These are phyloP conservation scores for Ciconia maguari DNA, from an alignment of 2,113 vertebrate genomes.

Conservation along the genomic window DNA sequence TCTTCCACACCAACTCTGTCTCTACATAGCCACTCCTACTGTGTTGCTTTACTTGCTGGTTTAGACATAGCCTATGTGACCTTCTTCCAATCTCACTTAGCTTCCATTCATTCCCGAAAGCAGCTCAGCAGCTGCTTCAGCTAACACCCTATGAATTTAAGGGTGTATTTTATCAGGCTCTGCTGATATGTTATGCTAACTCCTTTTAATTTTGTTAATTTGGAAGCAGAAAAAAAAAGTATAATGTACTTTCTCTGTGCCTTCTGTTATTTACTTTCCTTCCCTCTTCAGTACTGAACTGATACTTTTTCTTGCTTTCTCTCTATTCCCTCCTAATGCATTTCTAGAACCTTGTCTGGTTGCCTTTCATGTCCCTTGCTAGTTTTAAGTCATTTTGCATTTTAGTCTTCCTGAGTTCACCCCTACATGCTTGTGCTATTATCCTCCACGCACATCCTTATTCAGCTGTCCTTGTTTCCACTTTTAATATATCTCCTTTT, in stretches of 20 bases:
- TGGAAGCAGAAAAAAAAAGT: neutral
- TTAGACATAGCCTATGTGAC: neutral
- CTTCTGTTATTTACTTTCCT: neutral
- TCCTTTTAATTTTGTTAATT: neutral
- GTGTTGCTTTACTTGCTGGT: neutral
- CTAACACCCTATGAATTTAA: neutral
- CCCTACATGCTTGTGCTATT: slow-evolving; percentile 1
- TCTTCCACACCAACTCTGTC: neutral
- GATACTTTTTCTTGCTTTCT: neutral
- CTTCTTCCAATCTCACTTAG: neutral
- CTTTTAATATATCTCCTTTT: neutral
- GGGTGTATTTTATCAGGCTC: neutral
- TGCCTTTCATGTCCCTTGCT: slow-evolving; percentile 3
- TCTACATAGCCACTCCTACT: neutral
- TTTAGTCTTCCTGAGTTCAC: slow-evolving; percentile 32
- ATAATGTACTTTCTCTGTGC: neutral
- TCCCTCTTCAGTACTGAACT: neutral
- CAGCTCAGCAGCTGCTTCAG: neutral
- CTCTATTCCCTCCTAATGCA: neutral
- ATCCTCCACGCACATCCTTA: neutral
- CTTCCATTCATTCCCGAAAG: neutral
- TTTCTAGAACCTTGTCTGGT: slow-evolving; percentile 12
- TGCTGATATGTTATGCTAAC: neutral
- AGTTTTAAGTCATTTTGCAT: slow-evolving; percentile 31
- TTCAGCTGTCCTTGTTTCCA: slow-evolving; percentile 36